These are phyloP conservation scores for Gryllus bimaculatus DNA, from an alignment of 1,140 invertebrate species.

Conservation along the genomic window DNA sequence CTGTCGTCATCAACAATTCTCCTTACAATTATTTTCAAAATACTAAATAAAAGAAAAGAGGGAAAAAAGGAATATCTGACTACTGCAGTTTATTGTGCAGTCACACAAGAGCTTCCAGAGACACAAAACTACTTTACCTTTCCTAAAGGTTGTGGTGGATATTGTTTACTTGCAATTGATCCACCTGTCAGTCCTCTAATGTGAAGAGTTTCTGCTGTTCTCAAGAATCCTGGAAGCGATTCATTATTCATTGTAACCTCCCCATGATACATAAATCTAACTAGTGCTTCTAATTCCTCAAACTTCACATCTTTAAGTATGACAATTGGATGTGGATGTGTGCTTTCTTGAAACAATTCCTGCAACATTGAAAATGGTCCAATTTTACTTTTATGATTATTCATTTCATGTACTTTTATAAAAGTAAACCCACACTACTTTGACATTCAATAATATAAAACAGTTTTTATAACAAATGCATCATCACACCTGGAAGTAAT, in stretches of 20 bases:
- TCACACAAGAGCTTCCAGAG: too few relatives aligned
- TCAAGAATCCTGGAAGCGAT: conserved; percentile 22
- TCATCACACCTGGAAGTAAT: conserved; percentile 28
- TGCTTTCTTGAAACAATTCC: conserved; percentile 23
- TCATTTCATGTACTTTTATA: too few relatives aligned
- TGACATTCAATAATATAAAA: too few relatives aligned
- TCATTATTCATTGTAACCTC: conserved; percentile 30
- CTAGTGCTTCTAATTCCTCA: conserved; percentile 32
- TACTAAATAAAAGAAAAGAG: too few relatives aligned
- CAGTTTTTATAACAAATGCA: neutral
- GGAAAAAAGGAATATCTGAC: too few relatives aligned
- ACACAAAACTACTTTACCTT: neutral
- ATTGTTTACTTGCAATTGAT: neutral
- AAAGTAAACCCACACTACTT: too few relatives aligned
- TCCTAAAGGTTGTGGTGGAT: neutral
- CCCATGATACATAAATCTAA: conserved; percentile 40
- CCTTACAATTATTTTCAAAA: too few relatives aligned
- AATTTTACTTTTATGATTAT: neutral
- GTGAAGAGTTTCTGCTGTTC: conserved; percentile 22
- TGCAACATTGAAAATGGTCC: conserved; percentile 19
- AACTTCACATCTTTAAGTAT: conserved; percentile 34
- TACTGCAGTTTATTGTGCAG: too few relatives aligned
- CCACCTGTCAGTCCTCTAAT: conserved; percentile 20
- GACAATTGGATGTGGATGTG: conserved; percentile 31
- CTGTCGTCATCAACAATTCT: too few relatives aligned